These are phyloP conservation scores for Podarcis lilfordi DNA, from an alignment of 2,797 vertebrate species.

Conservation along the genomic window DNA sequence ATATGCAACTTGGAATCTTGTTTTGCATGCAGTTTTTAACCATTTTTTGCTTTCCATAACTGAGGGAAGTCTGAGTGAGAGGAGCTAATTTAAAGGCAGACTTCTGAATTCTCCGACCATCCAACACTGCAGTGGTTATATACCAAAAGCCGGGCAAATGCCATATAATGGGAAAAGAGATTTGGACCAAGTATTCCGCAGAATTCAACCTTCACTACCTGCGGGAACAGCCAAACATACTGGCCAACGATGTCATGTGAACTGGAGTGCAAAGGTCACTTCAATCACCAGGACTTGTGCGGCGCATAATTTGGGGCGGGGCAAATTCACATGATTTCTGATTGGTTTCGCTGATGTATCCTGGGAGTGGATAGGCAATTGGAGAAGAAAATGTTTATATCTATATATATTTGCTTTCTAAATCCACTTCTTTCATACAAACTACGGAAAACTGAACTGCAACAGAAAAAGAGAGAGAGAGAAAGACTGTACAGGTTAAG, in stretches of 20 bases:
- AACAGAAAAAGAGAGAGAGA: constrained; percentile 68
- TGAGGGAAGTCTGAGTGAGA: constrained; percentile 63
- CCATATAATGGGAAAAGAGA: constrained; percentile 47
- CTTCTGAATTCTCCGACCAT: constrained; percentile 55
- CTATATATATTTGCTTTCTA: constrained; percentile 80
- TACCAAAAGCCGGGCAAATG: constrained; percentile 64
- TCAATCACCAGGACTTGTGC: constrained; percentile 65
- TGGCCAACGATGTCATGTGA: constrained; percentile 72
- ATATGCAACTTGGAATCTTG: constrained; percentile 72
- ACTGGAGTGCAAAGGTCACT: constrained; percentile 72
- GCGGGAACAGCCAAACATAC: constrained; percentile 80
- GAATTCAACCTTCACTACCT: constrained; percentile 64
- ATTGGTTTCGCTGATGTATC: constrained; percentile 69
- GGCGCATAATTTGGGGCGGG: constrained; percentile 48
- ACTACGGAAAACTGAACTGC: constrained; percentile 81
- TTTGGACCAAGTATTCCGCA: constrained; percentile 66
- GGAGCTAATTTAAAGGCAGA: constrained; percentile 56
- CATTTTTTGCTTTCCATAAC: constrained; percentile 56
- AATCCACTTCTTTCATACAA: constrained; percentile 83
- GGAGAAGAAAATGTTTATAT: constrained; percentile 70
- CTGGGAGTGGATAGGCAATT: constrained; percentile 62
- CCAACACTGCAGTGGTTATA: constrained; percentile 49
- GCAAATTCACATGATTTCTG: constrained; percentile 37
- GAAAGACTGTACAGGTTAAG: constrained; percentile 78
- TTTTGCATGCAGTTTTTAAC: constrained; percentile 67